Evolutionary conservation across 1,140 invertebrate species (phyloP), one percentile per base, ranked within the genome.

Genomic region (Leptinotarsa undecemlineata): DNA sequence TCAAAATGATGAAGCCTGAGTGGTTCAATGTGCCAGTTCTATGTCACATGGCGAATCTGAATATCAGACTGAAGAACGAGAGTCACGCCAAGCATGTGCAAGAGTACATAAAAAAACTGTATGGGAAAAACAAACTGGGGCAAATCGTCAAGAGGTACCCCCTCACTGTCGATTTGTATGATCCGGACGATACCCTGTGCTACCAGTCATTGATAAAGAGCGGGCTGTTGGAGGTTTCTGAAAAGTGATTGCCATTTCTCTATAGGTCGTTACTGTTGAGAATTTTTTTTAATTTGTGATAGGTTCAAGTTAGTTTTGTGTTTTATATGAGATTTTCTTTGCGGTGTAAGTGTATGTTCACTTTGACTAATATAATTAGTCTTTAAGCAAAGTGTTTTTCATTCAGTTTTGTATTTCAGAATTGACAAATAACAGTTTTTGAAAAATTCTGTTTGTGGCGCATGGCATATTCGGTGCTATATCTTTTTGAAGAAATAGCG

Each of bases 1-100:
- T 80, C 20, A 75, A 74, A 74, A 60, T 66, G 64, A 79, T 77
- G 33, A 33, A 23, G 17, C 48, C 42, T 3, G 62, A 77, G 13
- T 77, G 72, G 68, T 68, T 80, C n/a, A 26, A 79, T 20, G 15
- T 76, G 17, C 74, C 76, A 0, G 75, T 73, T 19, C 26, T 71
- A 13, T 72, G 51, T 60, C 76, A 74, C 68, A 63, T 77, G 17
- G 79, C 76, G 11, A 14, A 15, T 5, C 2, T 80, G 4, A 79
- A 80, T 69, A 68, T 79, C 21, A 23, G 69, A 20, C 21, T 78
- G 47, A 67, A 17, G 2, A 57, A 73, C n/a, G 74, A 70, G 13
- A 68, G 66, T n/a, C 42, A 69, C 19, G 8, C 48, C 3, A 19
- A 74, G 33, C 64, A 68, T 26, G 67, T 68, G 47, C n/a, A 20